phyloP scores from a whole-genome alignment of 2,888 invertebrate genomes.

The Parnassius mnemosyne region DNA sequence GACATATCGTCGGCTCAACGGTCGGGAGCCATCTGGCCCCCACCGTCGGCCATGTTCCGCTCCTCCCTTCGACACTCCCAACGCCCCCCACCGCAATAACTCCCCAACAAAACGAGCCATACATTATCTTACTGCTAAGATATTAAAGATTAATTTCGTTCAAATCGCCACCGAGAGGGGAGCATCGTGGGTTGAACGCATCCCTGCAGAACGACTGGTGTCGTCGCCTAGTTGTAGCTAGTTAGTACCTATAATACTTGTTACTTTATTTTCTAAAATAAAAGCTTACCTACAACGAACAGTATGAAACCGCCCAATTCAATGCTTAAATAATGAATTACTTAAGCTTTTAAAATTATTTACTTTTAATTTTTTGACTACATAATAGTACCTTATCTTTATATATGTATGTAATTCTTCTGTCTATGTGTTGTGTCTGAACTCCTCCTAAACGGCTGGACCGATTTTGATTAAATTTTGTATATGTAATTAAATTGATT shows the following conservation, averaged over 20 bases:
- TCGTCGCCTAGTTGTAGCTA: constrained; percentile 54
- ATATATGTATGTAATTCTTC: too few relatives aligned
- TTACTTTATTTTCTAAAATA: constrained; percentile 30
- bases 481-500: too few relatives aligned
- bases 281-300: constrained; percentile 2
- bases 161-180: constrained; percentile 40
- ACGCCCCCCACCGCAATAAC: constrained; percentile 71
- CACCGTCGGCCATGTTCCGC: constrained; percentile 69
- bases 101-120: constrained; percentile 53
- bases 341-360: not conserved
- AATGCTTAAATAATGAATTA: not conserved
- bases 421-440: too few relatives aligned
- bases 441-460: too few relatives aligned
- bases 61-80: constrained; percentile 75
- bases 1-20: constrained; percentile 52
- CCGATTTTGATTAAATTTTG: too few relatives aligned
- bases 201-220: constrained; percentile 60
- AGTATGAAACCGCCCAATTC: not conserved
- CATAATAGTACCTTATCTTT: not conserved
- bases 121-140: constrained; percentile 58
- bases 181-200: constrained; percentile 61
- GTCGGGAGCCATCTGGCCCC: constrained; percentile 68
- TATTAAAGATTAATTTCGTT: constrained; percentile 71
- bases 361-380: not conserved
- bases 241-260: constrained; percentile 44